These are phyloP conservation scores for Ecdyonurus torrentis DNA, from an alignment of 2,888 invertebrate genomes.

Conservation along the genomic window DNA sequence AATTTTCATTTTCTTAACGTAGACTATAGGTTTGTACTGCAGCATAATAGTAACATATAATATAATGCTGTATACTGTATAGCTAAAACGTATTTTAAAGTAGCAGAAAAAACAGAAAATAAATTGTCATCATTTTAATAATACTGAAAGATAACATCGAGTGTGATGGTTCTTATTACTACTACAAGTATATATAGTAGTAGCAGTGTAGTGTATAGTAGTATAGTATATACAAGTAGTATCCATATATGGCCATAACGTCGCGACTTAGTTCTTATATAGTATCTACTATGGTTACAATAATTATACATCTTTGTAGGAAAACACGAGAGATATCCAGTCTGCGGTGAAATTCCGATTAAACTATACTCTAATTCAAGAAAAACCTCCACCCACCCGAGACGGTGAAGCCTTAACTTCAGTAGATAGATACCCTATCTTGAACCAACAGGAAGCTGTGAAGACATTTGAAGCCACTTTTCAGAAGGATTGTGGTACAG, in stretches of 20 bases:
- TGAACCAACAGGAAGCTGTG: constrained; percentile 72
- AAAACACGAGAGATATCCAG: constrained; percentile 73
- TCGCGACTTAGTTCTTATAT: too few species aligned
- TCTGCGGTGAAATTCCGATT: constrained; percentile 74
- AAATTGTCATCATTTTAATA: too few species aligned
- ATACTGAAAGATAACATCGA: too few species aligned
- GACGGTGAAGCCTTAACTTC: constrained; percentile 40
- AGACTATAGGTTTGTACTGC: too few species aligned
- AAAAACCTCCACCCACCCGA: constrained; percentile 36
- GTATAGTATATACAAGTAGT: not conserved
- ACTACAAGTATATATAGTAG: not conserved
- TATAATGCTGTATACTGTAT: too few species aligned
- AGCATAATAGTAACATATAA: too few species aligned
- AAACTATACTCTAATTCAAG: constrained; percentile 63
- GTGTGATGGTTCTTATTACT: too few species aligned
- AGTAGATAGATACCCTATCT: constrained; percentile 65
- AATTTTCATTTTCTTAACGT: too few species aligned
- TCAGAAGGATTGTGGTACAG: constrained; percentile 79
- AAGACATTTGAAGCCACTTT: constrained; percentile 69
- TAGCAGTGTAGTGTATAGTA: constrained; percentile 3
- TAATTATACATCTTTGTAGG: constrained; percentile 25
- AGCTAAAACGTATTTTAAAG: too few species aligned
- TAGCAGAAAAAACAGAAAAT: too few species aligned
- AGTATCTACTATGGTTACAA: too few species aligned
- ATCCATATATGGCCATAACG: not conserved